Conservation (phyloP, 35 echinoderm and acorn worm species). For the Ptychodera flava region DNA sequence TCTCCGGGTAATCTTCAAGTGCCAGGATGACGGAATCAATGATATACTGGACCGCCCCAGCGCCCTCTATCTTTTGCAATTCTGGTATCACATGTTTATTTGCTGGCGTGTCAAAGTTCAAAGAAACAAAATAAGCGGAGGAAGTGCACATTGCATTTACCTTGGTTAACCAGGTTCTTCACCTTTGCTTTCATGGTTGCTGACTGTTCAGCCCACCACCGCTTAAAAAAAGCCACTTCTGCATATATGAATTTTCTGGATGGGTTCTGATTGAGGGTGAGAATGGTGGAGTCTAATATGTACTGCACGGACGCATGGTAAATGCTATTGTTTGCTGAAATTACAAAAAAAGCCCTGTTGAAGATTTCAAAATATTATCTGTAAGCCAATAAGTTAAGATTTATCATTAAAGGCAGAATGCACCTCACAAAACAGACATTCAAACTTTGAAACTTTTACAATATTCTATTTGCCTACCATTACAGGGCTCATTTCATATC, state of each 20-base stretch:
- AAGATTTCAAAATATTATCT: too few relatives aligned
- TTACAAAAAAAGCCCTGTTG: too few relatives aligned
- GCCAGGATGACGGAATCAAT: constrained; percentile 80
- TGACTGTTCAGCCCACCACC: constrained; percentile 81
- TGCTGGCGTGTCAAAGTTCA: not conserved
- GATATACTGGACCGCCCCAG: constrained; percentile 93
- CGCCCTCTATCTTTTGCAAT: not conserved
- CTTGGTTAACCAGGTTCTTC: constrained; percentile 68
- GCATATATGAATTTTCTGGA: constrained; percentile 85
- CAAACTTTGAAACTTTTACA: too few relatives aligned
- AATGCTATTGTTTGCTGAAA: constrained; percentile 82
- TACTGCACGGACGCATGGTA: constrained; percentile 95
- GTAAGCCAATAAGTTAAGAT: too few relatives aligned
- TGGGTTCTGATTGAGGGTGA: constrained; percentile 63
- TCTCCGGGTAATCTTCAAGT: constrained; percentile 56
- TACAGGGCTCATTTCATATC: too few relatives aligned
- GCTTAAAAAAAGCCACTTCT: constrained; percentile 82
- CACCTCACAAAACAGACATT: too few relatives aligned
- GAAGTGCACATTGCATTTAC: too few relatives aligned
- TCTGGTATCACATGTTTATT: not conserved
- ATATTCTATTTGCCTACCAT: too few relatives aligned
- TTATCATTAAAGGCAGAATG: too few relatives aligned
- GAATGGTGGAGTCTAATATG: constrained; percentile 80
- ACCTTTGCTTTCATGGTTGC: constrained; percentile 38
- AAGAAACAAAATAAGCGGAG: not conserved